Conservation (phyloP, 2,888 invertebrate genomes). For the Ichneumoninae sp. region DNA sequence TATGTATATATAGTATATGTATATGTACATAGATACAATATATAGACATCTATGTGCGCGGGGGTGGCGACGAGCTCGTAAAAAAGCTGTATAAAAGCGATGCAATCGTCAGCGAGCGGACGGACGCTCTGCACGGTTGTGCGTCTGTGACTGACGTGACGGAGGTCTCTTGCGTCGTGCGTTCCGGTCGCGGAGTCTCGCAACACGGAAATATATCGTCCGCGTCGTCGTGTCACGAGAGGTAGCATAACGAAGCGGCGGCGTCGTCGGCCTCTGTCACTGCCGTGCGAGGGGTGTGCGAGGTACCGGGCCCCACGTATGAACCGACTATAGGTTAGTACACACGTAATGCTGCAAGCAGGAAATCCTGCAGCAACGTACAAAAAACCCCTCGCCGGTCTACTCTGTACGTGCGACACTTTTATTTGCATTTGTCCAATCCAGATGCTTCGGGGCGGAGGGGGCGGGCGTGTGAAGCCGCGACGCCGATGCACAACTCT, state of each 20-base stretch:
- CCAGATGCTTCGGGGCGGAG: constrained; percentile 47
- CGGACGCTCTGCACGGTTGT: constrained; percentile 63
- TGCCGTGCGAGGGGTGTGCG: constrained; percentile 15
- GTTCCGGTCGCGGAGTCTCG: constrained; percentile 36
- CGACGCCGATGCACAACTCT: constrained; percentile 1
- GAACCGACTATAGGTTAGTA: background rate
- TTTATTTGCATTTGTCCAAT: constrained; percentile 75
- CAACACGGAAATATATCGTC: constrained; percentile 64
- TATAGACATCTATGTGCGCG: background rate
- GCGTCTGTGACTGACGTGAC: constrained; percentile 76
- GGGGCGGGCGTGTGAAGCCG: constrained; percentile 3
- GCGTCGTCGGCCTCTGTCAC: background rate
- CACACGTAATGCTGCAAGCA: constrained; percentile 59
- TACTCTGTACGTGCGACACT: constrained; percentile 70
- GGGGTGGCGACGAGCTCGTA: constrained; percentile 69
- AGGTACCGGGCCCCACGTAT: constrained; percentile 10
- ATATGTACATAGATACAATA: no score
- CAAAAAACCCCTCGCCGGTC: constrained; percentile 70
- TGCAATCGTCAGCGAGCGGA: constrained; percentile 73
- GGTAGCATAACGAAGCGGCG: constrained; percentile 35
- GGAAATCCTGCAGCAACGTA: constrained; percentile 59
- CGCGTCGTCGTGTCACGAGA: constrained; percentile 34
- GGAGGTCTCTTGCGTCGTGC: constrained; percentile 38
- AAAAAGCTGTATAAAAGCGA: constrained; percentile 79
- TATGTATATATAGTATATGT: no score